phyloP scores from a whole-genome alignment of 2,888 invertebrate genomes.

The Eueremaeus valkanovi region DNA sequence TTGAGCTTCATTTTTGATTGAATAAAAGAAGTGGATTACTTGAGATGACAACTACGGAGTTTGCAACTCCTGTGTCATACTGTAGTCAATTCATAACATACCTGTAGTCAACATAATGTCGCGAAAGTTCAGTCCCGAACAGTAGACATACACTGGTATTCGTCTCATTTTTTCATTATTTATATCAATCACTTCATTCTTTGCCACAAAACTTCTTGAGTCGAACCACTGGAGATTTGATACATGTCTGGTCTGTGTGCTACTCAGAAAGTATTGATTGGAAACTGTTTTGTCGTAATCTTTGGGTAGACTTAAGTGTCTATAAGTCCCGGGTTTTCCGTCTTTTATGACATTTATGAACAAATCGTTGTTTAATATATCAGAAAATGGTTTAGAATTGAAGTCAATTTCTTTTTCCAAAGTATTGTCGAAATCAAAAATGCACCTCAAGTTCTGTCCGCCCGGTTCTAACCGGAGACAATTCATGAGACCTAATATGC shows the following conservation, averaged over 20 bases:
- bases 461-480: constrained; percentile 85
- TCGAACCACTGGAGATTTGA: constrained; percentile 90
- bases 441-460: constrained; percentile 67
- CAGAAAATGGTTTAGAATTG: constrained; percentile 42
- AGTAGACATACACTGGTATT: constrained; percentile 50
- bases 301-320: constrained; percentile 25
- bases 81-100: constrained; percentile 58
- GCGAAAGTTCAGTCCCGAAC: constrained; percentile 56
- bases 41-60: too few species aligned
- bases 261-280: constrained; percentile 89
- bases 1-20: too few species aligned
- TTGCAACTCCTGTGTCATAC: too few species aligned
- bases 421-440: constrained; percentile 28
- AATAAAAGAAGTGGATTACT: too few species aligned
- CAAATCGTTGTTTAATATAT: constrained; percentile 48
- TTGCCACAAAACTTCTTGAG: constrained; percentile 45
- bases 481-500: constrained; percentile 80
- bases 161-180: constrained; percentile 48
- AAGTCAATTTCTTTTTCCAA: constrained; percentile 58
- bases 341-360: constrained; percentile 10
- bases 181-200: constrained; percentile 54
- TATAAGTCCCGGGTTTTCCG: constrained; percentile 48
- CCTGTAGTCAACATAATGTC: constrained; percentile 92
- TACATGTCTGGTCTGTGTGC: constrained; percentile 86
- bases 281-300: neutral